A percentile compares a stretch with the other conserved stretches of the same genome.
Evolutionary conservation across 2,113 vertebrate species (phyloP).

Genomic region (Pteronura brasiliensis): DNA sequence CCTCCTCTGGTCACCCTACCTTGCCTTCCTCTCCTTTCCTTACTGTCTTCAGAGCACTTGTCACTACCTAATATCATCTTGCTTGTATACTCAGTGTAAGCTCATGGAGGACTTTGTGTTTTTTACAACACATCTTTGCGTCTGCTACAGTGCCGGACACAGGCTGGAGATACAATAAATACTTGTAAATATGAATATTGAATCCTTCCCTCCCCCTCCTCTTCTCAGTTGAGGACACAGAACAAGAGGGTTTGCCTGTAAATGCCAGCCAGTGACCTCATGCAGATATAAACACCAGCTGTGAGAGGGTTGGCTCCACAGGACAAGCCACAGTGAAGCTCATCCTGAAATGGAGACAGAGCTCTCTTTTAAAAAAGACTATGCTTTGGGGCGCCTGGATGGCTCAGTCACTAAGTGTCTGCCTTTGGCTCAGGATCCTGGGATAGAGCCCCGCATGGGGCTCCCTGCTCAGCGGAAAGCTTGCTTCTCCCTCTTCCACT

Average conservation of each 20-base stretch:
- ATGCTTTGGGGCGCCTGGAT: neutral
- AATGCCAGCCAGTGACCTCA: neutral
- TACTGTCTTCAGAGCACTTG: neutral
- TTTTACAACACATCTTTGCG: neutral
- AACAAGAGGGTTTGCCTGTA: neutral
- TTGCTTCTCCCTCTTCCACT: too few species aligned
- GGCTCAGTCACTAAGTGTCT: too few species aligned
- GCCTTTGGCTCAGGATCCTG: too few species aligned
- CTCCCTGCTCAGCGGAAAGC: too few species aligned
- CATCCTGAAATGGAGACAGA: neutral
- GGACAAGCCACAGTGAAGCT: neutral
- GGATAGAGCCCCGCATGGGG: too few species aligned
- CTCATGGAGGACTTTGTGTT: neutral
- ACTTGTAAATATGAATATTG: neutral
- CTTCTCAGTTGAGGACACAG: neutral
- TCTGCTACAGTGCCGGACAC: neutral
- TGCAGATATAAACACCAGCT: neutral
- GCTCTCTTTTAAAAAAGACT: neutral
- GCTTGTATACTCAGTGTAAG: neutral
- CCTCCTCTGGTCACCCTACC: neutral
- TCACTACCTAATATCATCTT: neutral
- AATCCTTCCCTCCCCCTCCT: neutral
- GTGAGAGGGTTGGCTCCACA: neutral
- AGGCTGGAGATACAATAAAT: neutral
- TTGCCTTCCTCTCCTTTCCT: neutral